Evolutionary conservation across 2,113 vertebrate species (phyloP).

Genomic region (Campylomormyrus numenius): DNA sequence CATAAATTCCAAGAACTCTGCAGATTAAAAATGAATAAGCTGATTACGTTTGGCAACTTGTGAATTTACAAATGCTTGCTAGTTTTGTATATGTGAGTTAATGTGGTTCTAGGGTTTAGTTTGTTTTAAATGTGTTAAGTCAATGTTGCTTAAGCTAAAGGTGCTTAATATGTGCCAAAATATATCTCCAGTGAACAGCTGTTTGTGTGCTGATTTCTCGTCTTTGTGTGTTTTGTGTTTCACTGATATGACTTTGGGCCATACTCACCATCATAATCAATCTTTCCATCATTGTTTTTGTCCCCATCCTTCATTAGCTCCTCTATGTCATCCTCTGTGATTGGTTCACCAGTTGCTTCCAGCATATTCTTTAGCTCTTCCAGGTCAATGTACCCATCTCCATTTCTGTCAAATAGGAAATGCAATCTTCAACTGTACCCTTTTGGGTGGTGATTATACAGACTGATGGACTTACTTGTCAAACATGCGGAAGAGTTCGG

Average conservation of each 20-base stretch:
- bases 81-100: neutral
- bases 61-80: neutral
- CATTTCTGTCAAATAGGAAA: constrained; percentile 45
- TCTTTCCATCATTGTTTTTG: constrained; percentile 71
- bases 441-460: neutral
- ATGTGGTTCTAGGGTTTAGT: neutral
- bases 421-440: neutral
- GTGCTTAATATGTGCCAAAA: neutral
- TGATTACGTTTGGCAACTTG: neutral
- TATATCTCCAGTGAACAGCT: neutral
- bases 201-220: neutral
- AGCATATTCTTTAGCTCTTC: constrained; percentile 66
- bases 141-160: neutral
- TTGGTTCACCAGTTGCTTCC: constrained; percentile 63
- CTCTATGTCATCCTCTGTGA: constrained; percentile 68
- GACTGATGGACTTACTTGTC: constrained; percentile 55
- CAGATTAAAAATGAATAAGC: constrained; percentile 3
- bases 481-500: constrained; percentile 71
- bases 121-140: neutral
- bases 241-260: neutral
- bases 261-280: constrained; percentile 64
- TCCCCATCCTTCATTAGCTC: constrained; percentile 71
- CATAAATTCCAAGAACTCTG: constrained; percentile 68
- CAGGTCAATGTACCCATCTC: constrained; percentile 68
- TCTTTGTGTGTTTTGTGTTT: neutral